Conservation (phyloP, 2,888 invertebrate genomes). For the Tipula unca region DNA sequence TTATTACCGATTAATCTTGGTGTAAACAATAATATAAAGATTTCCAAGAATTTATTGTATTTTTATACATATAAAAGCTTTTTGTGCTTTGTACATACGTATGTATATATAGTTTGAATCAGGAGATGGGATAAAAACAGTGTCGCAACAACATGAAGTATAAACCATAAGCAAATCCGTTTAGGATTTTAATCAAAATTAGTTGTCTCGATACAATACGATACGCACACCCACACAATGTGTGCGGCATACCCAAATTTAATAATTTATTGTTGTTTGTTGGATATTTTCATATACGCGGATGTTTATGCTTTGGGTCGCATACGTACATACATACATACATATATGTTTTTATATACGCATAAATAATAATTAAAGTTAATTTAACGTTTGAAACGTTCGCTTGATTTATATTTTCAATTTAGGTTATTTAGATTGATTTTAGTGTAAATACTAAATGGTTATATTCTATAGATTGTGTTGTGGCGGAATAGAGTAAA, state of each 20-base stretch:
- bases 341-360: neutral
- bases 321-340: neutral
- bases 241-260: neutral
- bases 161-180: neutral
- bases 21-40: neutral
- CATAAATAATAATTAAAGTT: neutral
- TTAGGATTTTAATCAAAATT: neutral
- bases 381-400: neutral
- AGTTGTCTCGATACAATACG: neutral
- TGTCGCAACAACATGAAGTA: neutral
- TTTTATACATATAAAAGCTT: neutral
- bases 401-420: neutral
- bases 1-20: too few relatives aligned
- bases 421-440: neutral
- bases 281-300: neutral
- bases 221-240: neutral
- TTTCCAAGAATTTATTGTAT: neutral
- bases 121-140: neutral
- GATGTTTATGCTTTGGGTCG: neutral
- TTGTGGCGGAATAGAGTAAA: too few relatives aligned
- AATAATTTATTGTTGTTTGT: neutral
- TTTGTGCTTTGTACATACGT: neutral
- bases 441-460: too few relatives aligned
- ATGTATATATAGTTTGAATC: neutral
- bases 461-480: too few relatives aligned